Percentiles rank a stretch among this genome's conserved stretches.
Evolutionary conservation across 2,888 invertebrate genomes (phyloP).

Genomic region (Uropetala carovei): DNA sequence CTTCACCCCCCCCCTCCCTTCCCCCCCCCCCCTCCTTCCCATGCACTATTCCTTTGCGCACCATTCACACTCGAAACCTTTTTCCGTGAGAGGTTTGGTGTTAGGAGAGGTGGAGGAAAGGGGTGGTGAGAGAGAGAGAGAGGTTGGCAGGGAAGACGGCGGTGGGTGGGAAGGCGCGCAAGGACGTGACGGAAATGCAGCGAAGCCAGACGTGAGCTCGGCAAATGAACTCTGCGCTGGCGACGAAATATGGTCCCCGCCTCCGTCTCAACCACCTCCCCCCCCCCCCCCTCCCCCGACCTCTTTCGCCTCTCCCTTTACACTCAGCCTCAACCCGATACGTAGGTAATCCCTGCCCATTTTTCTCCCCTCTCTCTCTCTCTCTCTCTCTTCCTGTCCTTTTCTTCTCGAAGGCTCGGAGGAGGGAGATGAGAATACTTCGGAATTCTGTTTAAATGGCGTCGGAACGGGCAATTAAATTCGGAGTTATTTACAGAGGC

Average conservation of each 20-base stretch:
- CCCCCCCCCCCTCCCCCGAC: no score
- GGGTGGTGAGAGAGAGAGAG: not conserved
- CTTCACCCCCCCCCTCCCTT: no score
- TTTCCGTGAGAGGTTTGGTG: no score
- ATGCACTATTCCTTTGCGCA: no score
- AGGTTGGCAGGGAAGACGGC: not conserved
- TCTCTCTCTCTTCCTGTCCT: not conserved
- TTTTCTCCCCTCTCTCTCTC: no score
- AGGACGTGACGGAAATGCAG: conserved; percentile 59
- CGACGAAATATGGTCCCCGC: conserved; percentile 36
- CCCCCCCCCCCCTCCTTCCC: no score
- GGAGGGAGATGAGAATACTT: not conserved
- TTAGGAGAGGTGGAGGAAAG: no score
- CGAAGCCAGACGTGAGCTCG: conserved; percentile 58
- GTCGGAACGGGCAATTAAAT: not conserved
- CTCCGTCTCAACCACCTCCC: not conserved
- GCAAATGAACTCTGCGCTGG: conserved; percentile 62
- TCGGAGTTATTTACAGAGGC: not conserved
- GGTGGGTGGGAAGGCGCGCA: not conserved
- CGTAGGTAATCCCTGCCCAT: not conserved
- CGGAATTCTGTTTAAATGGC: not conserved
- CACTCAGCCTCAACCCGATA: not conserved
- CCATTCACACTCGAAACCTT: no score
- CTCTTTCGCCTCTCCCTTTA: not conserved
- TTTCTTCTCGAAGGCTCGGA: not conserved